phyloP scores from a whole-genome alignment of 2,113 vertebrate genomes.

The Phrynosoma blainvillii region DNA sequence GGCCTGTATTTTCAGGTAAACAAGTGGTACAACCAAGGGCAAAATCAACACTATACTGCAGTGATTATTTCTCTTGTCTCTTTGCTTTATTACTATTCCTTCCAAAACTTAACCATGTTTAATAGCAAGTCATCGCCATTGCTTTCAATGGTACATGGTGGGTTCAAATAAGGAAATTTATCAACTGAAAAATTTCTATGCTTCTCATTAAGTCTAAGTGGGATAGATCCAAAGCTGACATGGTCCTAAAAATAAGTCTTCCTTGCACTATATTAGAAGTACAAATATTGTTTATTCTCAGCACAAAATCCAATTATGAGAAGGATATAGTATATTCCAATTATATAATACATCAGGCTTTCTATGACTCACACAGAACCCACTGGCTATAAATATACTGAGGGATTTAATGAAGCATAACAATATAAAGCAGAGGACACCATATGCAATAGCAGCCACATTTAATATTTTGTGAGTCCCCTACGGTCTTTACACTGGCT shows the following conservation, averaged over 20 bases:
- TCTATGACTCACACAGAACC: slow-evolving; percentile 2
- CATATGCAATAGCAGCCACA: not conserved
- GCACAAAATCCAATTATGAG: slow-evolving; percentile 9
- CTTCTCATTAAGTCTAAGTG: slow-evolving; percentile 12
- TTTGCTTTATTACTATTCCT: not conserved
- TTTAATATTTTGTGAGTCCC: slow-evolving; percentile 6
- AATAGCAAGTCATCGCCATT: not conserved
- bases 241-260: not conserved
- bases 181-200: not conserved
- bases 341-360: slow-evolving; percentile 8
- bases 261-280: not conserved
- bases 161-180: not conserved
- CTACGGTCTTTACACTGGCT: not conserved
- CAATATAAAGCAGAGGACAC: not conserved
- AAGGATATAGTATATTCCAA: slow-evolving; percentile 3
- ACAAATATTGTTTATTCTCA: slow-evolving; percentile 18
- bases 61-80: not conserved
- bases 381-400: not conserved
- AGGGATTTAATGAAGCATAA: slow-evolving; percentile 4
- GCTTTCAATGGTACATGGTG: not conserved
- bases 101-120: not conserved
- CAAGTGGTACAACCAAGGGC: not conserved
- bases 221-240: not conserved
- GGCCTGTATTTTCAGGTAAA: not conserved
- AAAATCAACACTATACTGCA: not conserved